Percentiles rank a stretch among this genome's conserved stretches.
Evolutionary conservation across 2,113 vertebrate genomes (phyloP).

Genomic region (Carettochelys insculpta): DNA sequence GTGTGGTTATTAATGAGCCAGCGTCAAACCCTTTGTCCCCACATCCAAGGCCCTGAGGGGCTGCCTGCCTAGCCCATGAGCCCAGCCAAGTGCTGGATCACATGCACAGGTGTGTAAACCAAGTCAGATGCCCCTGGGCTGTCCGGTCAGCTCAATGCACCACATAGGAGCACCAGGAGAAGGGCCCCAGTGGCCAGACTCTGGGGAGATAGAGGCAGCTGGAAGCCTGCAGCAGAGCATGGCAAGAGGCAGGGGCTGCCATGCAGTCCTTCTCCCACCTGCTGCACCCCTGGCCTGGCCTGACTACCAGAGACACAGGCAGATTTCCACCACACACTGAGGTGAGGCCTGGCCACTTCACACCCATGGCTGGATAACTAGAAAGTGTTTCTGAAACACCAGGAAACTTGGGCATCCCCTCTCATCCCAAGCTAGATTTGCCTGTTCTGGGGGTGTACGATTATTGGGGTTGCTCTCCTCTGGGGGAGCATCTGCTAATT

Average conservation of each 20-base stretch:
- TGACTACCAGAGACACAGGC: not conserved
- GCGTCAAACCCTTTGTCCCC: not conserved
- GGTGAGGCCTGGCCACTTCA: not conserved
- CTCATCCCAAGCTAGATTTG: too few species aligned
- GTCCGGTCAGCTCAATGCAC: fast-evolving
- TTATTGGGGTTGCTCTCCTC: too few species aligned
- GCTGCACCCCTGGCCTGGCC: not conserved
- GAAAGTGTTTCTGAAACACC: not conserved
- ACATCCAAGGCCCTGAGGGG: not conserved
- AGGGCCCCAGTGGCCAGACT: not conserved
- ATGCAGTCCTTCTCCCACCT: not conserved
- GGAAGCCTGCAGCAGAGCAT: fast-evolving
- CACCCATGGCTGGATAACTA: fast-evolving
- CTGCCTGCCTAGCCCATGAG: not conserved
- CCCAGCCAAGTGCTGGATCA: not conserved
- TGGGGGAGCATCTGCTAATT: too few species aligned
- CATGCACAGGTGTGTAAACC: fast-evolving
- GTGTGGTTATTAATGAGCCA: constrained; percentile 52
- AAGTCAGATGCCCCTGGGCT: fast-evolving
- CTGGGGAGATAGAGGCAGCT: not conserved
- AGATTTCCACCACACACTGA: not conserved
- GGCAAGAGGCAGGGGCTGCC: not conserved
- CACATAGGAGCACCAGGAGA: not conserved
- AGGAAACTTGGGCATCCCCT: not conserved
- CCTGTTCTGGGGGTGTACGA: too few species aligned